Evolutionary conservation across 2,113 vertebrate species (phyloP).

Genomic region (Carlito syrichta): DNA sequence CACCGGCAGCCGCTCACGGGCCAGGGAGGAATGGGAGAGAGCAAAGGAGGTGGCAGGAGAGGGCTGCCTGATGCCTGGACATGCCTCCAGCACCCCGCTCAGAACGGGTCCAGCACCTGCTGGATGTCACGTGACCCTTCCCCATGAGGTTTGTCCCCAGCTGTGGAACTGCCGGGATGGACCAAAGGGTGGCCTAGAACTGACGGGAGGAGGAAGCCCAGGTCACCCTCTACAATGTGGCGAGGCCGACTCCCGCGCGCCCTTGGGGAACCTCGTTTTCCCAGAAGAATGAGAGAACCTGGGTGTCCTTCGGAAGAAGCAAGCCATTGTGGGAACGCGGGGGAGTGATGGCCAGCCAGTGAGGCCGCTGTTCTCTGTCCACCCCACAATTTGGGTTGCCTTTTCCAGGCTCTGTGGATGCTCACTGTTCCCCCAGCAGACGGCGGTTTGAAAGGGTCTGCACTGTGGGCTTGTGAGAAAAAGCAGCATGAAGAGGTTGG

Average conservation of each 20-base stretch:
- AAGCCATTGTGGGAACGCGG: neutral
- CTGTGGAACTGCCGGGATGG: neutral
- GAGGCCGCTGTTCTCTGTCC: neutral
- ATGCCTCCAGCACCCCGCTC: neutral
- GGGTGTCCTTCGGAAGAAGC: neutral
- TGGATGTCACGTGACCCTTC: neutral
- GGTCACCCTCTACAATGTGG: neutral
- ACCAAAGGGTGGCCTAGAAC: neutral
- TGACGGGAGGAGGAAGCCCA: neutral
- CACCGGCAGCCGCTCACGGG: neutral
- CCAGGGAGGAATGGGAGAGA: neutral
- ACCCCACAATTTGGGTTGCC: rapidly evolving
- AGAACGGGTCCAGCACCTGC: neutral
- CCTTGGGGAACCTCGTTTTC: neutral
- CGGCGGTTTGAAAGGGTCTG: neutral
- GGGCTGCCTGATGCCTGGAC: neutral
- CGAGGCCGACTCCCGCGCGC: neutral
- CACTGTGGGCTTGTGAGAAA: neutral
- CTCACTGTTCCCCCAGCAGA: neutral
- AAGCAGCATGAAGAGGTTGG: neutral
- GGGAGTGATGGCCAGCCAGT: neutral
- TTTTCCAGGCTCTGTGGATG: neutral
- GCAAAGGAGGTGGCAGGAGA: neutral
- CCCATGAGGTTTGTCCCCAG: neutral
- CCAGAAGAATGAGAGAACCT: neutral